A percentile compares a stretch with the other conserved stretches of the same genome.
These are phyloP conservation scores for Serinus canaria DNA, from an alignment of 2,113 vertebrate genomes.

Conservation along the genomic window DNA sequence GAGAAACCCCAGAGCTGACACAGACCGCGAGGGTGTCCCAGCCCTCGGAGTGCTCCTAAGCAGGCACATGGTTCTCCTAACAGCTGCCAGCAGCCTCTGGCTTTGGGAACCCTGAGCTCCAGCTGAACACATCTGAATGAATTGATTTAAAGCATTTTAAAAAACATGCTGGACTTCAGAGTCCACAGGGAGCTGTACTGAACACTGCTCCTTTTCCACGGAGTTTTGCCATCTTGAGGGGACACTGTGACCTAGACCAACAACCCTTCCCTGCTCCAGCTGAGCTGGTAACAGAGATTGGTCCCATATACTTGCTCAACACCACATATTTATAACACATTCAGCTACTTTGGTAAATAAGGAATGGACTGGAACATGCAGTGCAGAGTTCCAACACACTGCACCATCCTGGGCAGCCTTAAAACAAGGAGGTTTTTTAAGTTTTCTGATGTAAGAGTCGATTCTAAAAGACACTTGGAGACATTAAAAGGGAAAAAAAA, in stretches of 20 bases:
- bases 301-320: neutral
- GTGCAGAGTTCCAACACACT: rapidly evolving
- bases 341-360: neutral
- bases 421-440: neutral
- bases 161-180: neutral
- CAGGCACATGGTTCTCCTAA: neutral
- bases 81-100: neutral
- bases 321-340: rapidly evolving
- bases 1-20: neutral
- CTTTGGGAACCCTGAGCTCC: rapidly evolving
- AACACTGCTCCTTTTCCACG: rapidly evolving
- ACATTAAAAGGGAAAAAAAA: too few species aligned
- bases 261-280: neutral
- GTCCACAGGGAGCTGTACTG: neutral
- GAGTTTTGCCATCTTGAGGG: neutral
- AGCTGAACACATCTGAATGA: neutral
- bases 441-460: neutral
- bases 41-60: neutral
- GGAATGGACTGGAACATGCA: rapidly evolving
- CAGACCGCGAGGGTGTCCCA: rapidly evolving
- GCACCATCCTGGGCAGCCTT: rapidly evolving
- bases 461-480: neutral
- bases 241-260: neutral
- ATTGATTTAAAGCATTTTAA: neutral
- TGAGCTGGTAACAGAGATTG: neutral